Evolutionary conservation across 2,113 vertebrate species (phyloP).

Genomic region (Platanista minor): DNA sequence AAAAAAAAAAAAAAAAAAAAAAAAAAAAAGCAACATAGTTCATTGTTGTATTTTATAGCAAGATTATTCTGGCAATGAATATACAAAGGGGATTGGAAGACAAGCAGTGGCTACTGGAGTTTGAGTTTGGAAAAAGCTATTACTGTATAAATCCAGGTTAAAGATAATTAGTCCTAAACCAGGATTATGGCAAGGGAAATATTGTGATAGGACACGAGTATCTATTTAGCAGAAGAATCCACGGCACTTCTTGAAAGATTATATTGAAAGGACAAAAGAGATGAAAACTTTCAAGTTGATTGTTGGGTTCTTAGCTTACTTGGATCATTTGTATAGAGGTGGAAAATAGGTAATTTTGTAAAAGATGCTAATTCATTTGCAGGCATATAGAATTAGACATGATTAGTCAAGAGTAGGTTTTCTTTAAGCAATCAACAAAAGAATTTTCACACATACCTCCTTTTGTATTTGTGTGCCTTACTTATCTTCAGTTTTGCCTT

Average conservation of each 20-base stretch:
- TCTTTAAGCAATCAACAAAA: neutral
- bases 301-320: neutral
- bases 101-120: neutral
- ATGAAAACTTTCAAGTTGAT: neutral
- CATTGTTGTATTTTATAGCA: neutral
- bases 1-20: no score
- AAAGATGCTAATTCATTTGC: neutral
- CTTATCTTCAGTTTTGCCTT: neutral
- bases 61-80: neutral
- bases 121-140: neutral
- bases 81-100: neutral
- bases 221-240: neutral
- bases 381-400: neutral
- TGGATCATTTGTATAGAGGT: neutral
- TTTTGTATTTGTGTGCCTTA: neutral
- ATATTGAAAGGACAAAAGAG: neutral
- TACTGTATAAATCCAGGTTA: neutral
- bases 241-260: neutral
- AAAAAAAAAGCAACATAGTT: neutral
- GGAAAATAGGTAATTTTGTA: neutral
- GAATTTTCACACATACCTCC: neutral
- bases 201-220: accelerated
- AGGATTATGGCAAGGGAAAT: neutral
- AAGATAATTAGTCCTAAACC: neutral
- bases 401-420: neutral